phyloP scores from a whole-genome alignment of 2,888 invertebrate species.

The Calliopum simillimum region DNA sequence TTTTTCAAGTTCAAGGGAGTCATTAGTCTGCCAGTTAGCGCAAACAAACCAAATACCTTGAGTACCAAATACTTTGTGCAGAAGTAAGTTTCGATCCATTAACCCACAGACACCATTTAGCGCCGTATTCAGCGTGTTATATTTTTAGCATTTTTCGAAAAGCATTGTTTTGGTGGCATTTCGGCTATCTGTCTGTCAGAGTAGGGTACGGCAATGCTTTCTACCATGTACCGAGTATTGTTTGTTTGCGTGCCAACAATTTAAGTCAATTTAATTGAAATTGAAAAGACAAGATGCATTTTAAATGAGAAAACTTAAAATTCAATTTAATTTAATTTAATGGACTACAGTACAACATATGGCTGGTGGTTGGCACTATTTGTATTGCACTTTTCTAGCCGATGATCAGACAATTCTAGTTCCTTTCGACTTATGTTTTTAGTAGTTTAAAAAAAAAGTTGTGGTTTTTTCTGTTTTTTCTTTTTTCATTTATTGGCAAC shows the following conservation, averaged over 20 bases:
- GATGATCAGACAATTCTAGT: conserved; percentile 35
- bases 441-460: conserved; percentile 12
- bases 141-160: conserved; percentile 8
- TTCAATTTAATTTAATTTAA: too few relatives aligned
- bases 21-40: too few relatives aligned
- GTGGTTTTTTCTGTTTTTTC: too few relatives aligned
- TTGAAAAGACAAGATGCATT: background rate
- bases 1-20: too few relatives aligned
- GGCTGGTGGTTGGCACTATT: too few relatives aligned
- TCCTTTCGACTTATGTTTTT: conserved; percentile 26
- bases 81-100: conserved; percentile 25
- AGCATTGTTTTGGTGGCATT: too few relatives aligned
- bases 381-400: conserved; percentile 30
- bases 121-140: conserved; percentile 12
- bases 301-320: background rate
- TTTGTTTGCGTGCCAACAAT: conserved; percentile 15
- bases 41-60: background rate
- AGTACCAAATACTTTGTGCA: background rate
- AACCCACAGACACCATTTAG: conserved; percentile 40
- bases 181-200: background rate
- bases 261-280: conserved; percentile 17
- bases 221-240: background rate
- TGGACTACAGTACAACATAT: too few relatives aligned
- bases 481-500: too few relatives aligned
- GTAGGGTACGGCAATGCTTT: too few relatives aligned